Conservation (phyloP, 53 echinoderm and acorn worm species). For the Arbacia lixula region DNA sequence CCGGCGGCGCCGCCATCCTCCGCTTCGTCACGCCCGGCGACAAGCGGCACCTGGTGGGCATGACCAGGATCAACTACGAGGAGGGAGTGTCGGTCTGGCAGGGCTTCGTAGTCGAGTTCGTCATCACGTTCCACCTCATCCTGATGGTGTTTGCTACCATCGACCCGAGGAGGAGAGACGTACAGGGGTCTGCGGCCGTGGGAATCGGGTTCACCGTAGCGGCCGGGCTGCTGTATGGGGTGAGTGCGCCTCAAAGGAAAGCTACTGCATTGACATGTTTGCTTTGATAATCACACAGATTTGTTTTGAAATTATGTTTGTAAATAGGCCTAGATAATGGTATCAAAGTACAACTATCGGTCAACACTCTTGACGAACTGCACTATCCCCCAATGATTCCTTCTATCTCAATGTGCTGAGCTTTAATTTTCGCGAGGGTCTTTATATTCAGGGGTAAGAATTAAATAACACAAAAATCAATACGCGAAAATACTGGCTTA, state of each 20-base stretch:
- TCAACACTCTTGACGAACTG: no score
- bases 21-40: slow-evolving; percentile 45
- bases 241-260: slow-evolving; percentile 35
- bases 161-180: slow-evolving; percentile 60
- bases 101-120: slow-evolving; percentile 69
- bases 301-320: no score
- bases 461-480: no score
- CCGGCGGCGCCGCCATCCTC: slow-evolving; percentile 67
- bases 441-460: no score
- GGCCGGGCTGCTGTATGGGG: slow-evolving; percentile 64
- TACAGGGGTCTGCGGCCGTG: slow-evolving; percentile 56
- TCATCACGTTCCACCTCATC: slow-evolving; percentile 72
- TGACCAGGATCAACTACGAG: slow-evolving; percentile 61
- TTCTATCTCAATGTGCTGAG: no score
- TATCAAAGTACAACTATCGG: no score
- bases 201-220: slow-evolving; percentile 71
- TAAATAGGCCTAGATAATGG: no score
- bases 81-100: slow-evolving; percentile 55
- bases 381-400: no score
- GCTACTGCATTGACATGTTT: no score
- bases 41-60: neutral
- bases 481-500: no score
- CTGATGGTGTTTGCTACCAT: slow-evolving; percentile 74
- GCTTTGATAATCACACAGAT: no score
- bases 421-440: no score